A percentile compares a stretch with the other conserved stretches of the same genome.
Conservation (phyloP, 2,888 invertebrate species). For the Apocheima hispidaria region DNA sequence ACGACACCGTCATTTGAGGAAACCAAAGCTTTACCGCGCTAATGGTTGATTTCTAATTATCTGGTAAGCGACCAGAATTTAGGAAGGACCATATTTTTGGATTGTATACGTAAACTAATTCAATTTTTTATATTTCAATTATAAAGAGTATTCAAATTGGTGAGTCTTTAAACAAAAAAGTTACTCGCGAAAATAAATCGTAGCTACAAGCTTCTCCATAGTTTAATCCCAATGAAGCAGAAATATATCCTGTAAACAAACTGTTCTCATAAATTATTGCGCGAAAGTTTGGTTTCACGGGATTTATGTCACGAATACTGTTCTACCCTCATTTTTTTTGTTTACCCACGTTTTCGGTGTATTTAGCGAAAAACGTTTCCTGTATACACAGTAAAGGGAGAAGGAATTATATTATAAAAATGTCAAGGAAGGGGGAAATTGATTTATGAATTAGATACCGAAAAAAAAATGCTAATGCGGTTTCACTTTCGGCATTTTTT, state of each 20-base stretch:
- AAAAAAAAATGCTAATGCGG: neutral
- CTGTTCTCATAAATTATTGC: conserved; percentile 44
- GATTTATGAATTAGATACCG: conserved; percentile 4
- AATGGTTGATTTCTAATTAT: too few species aligned
- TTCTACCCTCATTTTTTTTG: conserved; percentile 28
- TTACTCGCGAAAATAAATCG: conserved; percentile 5
- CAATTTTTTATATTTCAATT: too few species aligned
- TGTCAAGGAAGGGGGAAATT: conserved; percentile 3
- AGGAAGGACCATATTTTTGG: too few species aligned
- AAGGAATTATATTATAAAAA: conserved; percentile 3
- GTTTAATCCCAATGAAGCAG: conserved; percentile 41
- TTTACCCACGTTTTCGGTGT: conserved; percentile 27
- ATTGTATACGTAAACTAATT: too few species aligned
- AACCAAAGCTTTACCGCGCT: too few species aligned
- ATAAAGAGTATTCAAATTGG: too few species aligned
- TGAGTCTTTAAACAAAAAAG: too few species aligned
- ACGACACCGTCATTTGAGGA: too few species aligned
- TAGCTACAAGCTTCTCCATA: conserved; percentile 35
- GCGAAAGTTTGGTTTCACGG: conserved; percentile 39
- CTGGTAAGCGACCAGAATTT: too few species aligned
- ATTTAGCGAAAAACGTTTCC: conserved; percentile 24
- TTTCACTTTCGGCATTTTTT: too few species aligned
- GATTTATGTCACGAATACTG: conserved; percentile 45
- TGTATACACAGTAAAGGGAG: conserved; percentile 12
- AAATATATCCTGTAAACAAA: conserved; percentile 43